These are phyloP conservation scores for Allygus modestus DNA, from an alignment of 2,888 invertebrate genomes.

Conservation along the genomic window DNA sequence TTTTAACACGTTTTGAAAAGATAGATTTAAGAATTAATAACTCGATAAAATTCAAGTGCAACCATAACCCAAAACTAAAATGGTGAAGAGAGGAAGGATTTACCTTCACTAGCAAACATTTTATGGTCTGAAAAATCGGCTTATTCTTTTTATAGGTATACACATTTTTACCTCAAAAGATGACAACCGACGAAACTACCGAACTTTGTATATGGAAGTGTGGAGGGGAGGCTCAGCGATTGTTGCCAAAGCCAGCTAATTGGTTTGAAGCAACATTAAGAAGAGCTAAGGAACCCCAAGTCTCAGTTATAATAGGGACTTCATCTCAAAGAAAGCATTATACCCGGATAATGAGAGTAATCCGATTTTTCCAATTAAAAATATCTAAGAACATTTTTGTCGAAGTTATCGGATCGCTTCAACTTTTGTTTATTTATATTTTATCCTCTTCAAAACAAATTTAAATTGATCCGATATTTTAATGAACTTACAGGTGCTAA, in stretches of 20 bases:
- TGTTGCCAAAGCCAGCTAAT: not conserved
- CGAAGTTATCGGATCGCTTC: constrained; percentile 35
- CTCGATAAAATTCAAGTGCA: too few species aligned
- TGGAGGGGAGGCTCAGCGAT: not conserved
- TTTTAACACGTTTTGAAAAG: too few species aligned
- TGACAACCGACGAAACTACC: too few species aligned
- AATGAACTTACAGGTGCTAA: constrained; percentile 46
- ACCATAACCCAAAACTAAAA: too few species aligned
- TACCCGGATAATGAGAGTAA: constrained; percentile 68
- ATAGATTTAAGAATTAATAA: too few species aligned
- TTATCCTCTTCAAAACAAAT: constrained; percentile 45
- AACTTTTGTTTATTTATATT: constrained; percentile 30
- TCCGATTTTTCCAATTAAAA: constrained; percentile 69
- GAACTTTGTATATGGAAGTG: too few species aligned
- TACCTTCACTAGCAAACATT: too few species aligned
- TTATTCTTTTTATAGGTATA: too few species aligned
- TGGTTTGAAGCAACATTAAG: constrained; percentile 18
- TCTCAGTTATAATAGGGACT: constrained; percentile 56
- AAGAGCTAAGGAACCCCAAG: constrained; percentile 41
- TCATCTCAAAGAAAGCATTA: constrained; percentile 63
- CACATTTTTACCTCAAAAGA: too few species aligned
- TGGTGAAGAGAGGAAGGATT: too few species aligned
- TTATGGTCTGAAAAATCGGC: too few species aligned
- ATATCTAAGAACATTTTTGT: constrained; percentile 64
- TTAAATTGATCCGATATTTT: constrained; percentile 34